These are phyloP conservation scores for Ara ararauna DNA, from an alignment of 2,797 vertebrate genomes.

Conservation along the genomic window DNA sequence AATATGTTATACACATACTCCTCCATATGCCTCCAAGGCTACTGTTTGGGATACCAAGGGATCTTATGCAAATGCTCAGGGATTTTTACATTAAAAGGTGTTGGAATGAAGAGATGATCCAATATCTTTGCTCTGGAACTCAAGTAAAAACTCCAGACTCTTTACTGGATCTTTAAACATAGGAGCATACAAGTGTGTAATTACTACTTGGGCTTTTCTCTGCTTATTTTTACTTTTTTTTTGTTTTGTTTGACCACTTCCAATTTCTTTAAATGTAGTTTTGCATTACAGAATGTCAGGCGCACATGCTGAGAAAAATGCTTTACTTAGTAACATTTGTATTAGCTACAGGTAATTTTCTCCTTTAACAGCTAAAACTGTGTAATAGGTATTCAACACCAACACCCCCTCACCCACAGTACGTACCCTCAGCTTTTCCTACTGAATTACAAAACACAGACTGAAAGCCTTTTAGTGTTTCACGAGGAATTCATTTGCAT, in stretches of 20 bases:
- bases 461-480: not conserved
- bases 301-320: not conserved
- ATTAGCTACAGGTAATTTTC: not conserved
- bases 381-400: not conserved
- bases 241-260: not conserved
- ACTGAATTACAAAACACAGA: not conserved
- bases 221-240: not conserved
- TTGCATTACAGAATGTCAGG: not conserved
- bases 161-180: not conserved
- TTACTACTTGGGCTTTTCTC: not conserved
- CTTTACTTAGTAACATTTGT: not conserved
- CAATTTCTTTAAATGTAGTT: not conserved
- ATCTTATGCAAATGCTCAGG: not conserved
- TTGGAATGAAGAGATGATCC: not conserved
- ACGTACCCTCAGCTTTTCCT: not conserved
- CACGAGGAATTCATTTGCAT: not conserved
- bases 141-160: not conserved
- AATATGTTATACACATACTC: not conserved
- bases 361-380: not conserved
- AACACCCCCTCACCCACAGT: fast-evolving
- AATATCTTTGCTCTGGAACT: not conserved
- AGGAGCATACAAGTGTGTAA: not conserved
- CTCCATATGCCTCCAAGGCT: not conserved
- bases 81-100: not conserved
- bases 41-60: not conserved